A percentile compares a stretch with the other conserved stretches of the same genome.
These are phyloP conservation scores for Paedocypris sp. DNA, from an alignment of 2,113 vertebrate species.

Conservation along the genomic window DNA sequence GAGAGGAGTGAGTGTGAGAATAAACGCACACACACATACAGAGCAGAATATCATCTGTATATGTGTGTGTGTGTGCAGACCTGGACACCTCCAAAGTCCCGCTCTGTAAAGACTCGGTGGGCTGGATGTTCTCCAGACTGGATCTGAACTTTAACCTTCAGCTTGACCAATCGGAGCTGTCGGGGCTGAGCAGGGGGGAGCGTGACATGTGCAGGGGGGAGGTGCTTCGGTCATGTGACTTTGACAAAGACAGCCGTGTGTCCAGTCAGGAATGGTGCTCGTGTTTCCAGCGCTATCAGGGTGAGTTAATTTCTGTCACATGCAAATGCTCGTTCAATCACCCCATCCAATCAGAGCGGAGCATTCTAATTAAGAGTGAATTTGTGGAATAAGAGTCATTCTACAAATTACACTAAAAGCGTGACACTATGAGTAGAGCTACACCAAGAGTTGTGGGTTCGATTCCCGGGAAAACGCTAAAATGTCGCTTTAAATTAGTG, in stretches of 20 bases:
- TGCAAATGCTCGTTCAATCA: too few relatives aligned
- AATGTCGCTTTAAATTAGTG: slow-evolving; percentile 6
- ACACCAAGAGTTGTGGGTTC: too few relatives aligned
- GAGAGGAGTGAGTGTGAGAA: slow-evolving; percentile 75
- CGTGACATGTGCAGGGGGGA: slow-evolving; percentile 79
- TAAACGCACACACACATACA: background rate
- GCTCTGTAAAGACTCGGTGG: slow-evolving; percentile 88
- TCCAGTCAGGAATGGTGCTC: slow-evolving; percentile 96
- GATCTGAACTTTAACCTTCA: slow-evolving; percentile 89
- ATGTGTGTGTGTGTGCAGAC: slow-evolving; percentile 47
- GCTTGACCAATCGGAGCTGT: slow-evolving; percentile 84
- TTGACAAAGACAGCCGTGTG: slow-evolving; percentile 76
- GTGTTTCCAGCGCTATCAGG: slow-evolving; percentile 94
- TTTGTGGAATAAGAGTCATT: too few relatives aligned
- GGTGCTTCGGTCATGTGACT: slow-evolving; percentile 89
- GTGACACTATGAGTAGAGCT: too few relatives aligned
- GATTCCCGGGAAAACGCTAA: too few relatives aligned
- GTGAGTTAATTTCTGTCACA: slow-evolving; percentile 52
- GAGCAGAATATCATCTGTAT: background rate
- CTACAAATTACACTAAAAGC: too few relatives aligned
- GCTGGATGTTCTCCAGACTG: slow-evolving; percentile 95
- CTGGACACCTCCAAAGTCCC: slow-evolving; percentile 80
- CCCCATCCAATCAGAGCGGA: too few relatives aligned
- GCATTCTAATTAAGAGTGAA: too few relatives aligned
- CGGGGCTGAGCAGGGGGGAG: slow-evolving; percentile 81